Evolutionary conservation across 2,797 vertebrate genomes (phyloP).

Genomic region (Cyprinodon diabolis): DNA sequence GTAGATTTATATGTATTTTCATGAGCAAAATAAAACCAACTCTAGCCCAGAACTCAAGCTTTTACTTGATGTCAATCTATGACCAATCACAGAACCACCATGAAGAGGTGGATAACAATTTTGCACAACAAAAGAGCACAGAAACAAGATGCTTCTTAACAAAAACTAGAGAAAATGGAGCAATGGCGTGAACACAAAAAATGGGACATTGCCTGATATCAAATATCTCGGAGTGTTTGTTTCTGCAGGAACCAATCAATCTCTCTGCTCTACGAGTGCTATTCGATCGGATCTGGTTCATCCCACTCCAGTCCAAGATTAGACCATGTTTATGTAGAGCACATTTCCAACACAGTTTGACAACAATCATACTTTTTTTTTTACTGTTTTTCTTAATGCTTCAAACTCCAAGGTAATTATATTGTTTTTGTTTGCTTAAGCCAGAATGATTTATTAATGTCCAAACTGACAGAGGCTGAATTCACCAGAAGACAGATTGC

Average conservation of each 20-base stretch:
- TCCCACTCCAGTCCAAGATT: constrained; percentile 38
- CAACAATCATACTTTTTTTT: constrained; percentile 18
- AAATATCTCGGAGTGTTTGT: constrained; percentile 27
- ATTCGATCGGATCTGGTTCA: constrained; percentile 48
- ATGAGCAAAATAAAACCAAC: too few species aligned
- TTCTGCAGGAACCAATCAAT: constrained; percentile 59
- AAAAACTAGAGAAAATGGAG: constrained; percentile 31
- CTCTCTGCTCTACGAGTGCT: constrained; percentile 33
- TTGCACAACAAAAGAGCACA: constrained; percentile 39
- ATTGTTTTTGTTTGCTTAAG: constrained; percentile 17
- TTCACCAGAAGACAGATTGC: constrained; percentile 45
- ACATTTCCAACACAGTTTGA: constrained; percentile 4
- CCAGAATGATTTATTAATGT: constrained; percentile 41
- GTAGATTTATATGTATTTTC: too few species aligned
- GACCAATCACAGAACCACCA: too few species aligned
- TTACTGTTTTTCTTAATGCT: constrained; percentile 25
- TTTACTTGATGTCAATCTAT: too few species aligned
- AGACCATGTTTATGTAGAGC: constrained; percentile 42
- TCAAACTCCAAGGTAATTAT: constrained; percentile 12
- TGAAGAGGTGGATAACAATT: constrained; percentile 18
- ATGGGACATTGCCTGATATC: constrained; percentile 45
- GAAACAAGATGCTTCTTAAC: constrained; percentile 9
- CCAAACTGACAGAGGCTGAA: constrained; percentile 32
- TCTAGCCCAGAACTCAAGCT: too few species aligned
- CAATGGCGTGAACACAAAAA: constrained; percentile 33